Base-by-base conservation (phyloP, 2,888 invertebrate species). In the Rhimphoctona megacephalus region DNA sequence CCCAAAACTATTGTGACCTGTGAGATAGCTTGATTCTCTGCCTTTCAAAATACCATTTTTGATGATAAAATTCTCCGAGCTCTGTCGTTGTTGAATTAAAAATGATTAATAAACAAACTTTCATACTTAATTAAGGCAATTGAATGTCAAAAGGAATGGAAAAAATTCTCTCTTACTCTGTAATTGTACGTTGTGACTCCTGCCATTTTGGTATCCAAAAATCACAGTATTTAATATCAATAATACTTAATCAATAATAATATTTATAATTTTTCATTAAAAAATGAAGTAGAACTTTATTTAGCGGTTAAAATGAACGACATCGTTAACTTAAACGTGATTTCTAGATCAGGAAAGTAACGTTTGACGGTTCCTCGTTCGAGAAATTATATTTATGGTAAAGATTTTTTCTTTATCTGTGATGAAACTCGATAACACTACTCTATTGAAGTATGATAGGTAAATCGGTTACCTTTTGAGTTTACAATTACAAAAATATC, bases 21-120 rank as follows among this genome's bases (percentile, higher is more conserved):
- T 73, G n/a, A 52, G 57, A 64, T 54, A 66, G 11, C 33, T 49
- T 7, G 6, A 19, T 25, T 69, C 36, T 6, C 78, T 30, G 61
- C 90, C 89, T 64, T 87, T 90, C 49, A 91, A 83, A 66, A 91
- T 79, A 4, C 90, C 87, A 77, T 90, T 81, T 64, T 90, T 86
- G 36, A 89, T 89, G 57, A 67, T 85, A 39, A 88, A 87, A 19
- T 57, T 72, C 17, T 69, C 49, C 19, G 36, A 52, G 8, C 52
- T 52, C 89, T 89, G n/a, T 74, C 2, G 25, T n/a, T 7, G 3
- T 19, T 6, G 14, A 36, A 25, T 43, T 6, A 9, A 57, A 61
- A 25, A 30, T 17, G 19, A 43, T 36, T 4, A 57, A 30, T 17
- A 39, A 57, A n/a, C 39, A 54, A 57, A 5, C 1, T 22, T 43